Evolutionary conservation across 2,113 vertebrate genomes (phyloP).

Genomic region (Indicator indicator): DNA sequence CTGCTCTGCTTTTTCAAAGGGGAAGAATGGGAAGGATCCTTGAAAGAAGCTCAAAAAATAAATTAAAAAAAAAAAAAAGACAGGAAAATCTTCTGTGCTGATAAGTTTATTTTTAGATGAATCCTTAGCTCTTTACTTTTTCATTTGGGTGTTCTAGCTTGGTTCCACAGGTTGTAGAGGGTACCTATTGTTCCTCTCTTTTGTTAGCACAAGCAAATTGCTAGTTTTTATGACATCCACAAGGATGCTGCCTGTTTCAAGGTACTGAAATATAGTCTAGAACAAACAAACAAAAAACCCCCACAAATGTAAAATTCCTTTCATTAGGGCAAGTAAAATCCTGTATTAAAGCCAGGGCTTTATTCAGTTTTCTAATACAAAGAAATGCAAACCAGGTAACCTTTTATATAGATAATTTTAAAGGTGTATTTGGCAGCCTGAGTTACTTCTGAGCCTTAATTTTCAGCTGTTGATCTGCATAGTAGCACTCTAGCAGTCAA

Average conservation of each 20-base stretch:
- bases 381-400: not conserved
- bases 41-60: not conserved
- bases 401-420: not conserved
- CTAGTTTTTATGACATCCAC: not conserved
- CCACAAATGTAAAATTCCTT: not conserved
- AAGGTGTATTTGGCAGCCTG: not conserved
- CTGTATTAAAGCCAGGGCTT: not conserved
- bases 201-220: not conserved
- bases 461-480: not conserved
- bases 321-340: not conserved
- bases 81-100: not conserved
- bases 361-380: not conserved
- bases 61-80: not conserved
- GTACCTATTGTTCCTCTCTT: not conserved
- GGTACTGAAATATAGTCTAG: not conserved
- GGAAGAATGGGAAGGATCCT: not conserved
- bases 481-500: not conserved
- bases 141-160: not conserved
- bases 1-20: conserved; percentile 33
- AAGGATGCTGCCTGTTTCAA: not conserved
- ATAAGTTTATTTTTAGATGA: conserved; percentile 17
- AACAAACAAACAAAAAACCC: not conserved
- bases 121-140: conserved; percentile 1
- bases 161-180: not conserved
- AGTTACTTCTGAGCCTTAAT: not conserved